Conservation (phyloP, 2,888 invertebrate species). For the Iphiclides podalirius region DNA sequence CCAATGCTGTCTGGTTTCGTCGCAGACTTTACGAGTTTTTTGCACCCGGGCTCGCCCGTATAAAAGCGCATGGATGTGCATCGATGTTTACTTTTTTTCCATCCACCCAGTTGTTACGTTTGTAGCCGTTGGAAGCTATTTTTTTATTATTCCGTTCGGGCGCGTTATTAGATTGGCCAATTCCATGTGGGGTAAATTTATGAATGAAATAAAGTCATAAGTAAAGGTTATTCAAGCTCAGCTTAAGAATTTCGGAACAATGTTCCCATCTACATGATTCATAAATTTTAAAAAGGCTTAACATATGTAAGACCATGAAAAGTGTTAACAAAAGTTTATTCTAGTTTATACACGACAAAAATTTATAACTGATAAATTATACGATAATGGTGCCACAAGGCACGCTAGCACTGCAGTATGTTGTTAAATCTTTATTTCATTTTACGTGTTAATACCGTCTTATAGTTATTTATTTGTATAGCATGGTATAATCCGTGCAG, state of each 20-base stretch:
- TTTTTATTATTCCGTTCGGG: background rate
- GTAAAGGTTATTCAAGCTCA: too few relatives aligned
- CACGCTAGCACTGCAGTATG: constrained; percentile 10
- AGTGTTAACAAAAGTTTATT: constrained; percentile 14
- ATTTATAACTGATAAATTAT: constrained; percentile 19
- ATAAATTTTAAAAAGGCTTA: too few relatives aligned
- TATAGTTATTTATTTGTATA: constrained; percentile 19
- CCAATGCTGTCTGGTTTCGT: constrained; percentile 24
- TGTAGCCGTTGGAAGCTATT: background rate
- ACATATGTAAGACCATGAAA: too few relatives aligned
- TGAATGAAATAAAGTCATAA: background rate
- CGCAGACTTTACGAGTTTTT: constrained; percentile 25
- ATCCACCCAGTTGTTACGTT: background rate
- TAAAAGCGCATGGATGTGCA: constrained; percentile 6
- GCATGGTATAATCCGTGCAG: background rate
- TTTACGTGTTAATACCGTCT: constrained; percentile 11
- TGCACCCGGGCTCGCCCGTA: constrained; percentile 11
- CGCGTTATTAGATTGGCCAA: background rate
- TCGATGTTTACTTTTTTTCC: background rate
- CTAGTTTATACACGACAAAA: constrained; percentile 12
- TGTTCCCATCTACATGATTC: too few relatives aligned
- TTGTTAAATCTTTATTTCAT: constrained; percentile 18
- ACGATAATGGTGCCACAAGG: constrained; percentile 6
- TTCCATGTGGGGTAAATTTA: background rate
- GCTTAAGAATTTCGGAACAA: too few relatives aligned